Evolutionary conservation across 1,140 invertebrate species (phyloP), one percentile per base, ranked within the genome.

Genomic region (Cydia splendana): DNA sequence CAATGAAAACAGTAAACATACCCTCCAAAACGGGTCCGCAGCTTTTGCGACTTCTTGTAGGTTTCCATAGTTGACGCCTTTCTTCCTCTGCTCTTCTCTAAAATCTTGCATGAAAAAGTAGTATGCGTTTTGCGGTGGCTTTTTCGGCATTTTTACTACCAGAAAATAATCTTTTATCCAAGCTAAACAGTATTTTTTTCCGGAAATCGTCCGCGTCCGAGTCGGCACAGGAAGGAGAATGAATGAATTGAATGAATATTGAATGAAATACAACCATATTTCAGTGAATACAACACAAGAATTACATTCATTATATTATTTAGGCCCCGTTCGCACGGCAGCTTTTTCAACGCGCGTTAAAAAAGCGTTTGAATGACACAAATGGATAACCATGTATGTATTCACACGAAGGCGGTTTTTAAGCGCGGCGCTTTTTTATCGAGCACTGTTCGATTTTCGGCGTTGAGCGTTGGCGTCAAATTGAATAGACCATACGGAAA

Each of bases 71-170:
- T 67, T 67, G 2, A 83, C 76, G 0, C 94, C 94, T 9, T 84
- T 82, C n/a, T 84, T 83, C 62, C 85, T 84, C 76, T 92, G 86
- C 53, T 88, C 65, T 62, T 88, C 87, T 79, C 82, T 91, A 77
- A 89, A 94, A 45, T 94, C 87, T 0, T 83, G 6, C 93, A 94
- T 94, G 71, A 86, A 94, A 69, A 83, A 93, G 30, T 85, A 92
- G 62, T 93, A 94, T 0, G 92, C 88, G 77, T 94, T 94, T 74
- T 76, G 85, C 53, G 85, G 81, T 4, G 81, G 75, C 65, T 93
- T 94, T 77, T 93, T 94, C 2, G 93, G 88, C 93, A 94, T 94
- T 28, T 88, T 88, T 38, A n/a, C 10, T 69, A 38, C 12, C 13
- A 69, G 0, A 69, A 69, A 15, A 3, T 74, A 51, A 20, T n/a